These are phyloP conservation scores for Coptodon rendalli DNA, from an alignment of 2,113 vertebrate species.

Conservation along the genomic window DNA sequence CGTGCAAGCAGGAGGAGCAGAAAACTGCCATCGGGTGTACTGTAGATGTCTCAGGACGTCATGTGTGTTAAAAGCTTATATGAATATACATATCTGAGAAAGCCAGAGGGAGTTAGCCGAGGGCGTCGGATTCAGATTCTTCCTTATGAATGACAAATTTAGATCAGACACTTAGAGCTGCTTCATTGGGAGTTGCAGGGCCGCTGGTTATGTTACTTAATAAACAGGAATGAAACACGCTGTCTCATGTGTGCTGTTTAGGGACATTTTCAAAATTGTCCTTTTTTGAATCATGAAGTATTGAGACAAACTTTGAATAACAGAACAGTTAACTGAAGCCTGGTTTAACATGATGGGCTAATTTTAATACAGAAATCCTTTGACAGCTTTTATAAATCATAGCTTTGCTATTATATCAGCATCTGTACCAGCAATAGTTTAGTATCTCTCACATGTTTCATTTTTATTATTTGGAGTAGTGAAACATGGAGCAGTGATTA, in stretches of 20 bases:
- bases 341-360: background rate
- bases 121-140: background rate
- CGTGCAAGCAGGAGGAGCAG: background rate
- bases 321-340: background rate
- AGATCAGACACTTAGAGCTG: background rate
- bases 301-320: background rate
- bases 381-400: background rate
- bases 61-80: background rate
- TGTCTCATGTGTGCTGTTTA: background rate
- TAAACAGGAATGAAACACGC: background rate
- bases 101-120: background rate
- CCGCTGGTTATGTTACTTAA: background rate
- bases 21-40: background rate
- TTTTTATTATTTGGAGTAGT: background rate
- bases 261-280: background rate
- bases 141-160: conserved; percentile 1
- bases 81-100: background rate
- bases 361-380: background rate
- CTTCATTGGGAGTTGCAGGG: background rate
- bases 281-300: background rate
- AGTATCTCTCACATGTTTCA: background rate
- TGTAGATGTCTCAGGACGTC: background rate
- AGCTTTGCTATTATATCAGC: background rate
- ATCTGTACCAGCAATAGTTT: background rate
- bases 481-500: background rate